Conservation (phyloP, 2,113 vertebrate species). For the Eublepharis macularius region DNA sequence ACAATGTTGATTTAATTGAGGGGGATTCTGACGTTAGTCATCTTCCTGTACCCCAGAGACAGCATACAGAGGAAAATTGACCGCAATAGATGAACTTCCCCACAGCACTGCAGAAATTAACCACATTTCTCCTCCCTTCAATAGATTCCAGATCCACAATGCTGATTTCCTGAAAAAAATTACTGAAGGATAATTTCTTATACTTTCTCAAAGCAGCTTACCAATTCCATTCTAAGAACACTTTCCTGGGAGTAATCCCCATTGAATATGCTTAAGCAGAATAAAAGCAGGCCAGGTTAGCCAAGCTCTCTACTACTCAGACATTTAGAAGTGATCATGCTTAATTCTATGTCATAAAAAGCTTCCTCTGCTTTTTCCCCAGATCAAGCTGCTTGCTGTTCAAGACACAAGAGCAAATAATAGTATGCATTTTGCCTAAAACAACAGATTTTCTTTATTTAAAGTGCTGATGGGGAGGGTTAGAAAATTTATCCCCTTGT, state of each 20-base stretch:
- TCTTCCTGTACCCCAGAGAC: slow-evolving; percentile 8
- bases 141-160: background rate
- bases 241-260: too few species aligned
- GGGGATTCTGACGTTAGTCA: slow-evolving; percentile 11
- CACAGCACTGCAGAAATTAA: background rate
- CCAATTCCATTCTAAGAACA: too few species aligned
- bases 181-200: background rate
- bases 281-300: too few species aligned
- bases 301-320: too few species aligned
- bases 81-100: background rate
- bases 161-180: background rate
- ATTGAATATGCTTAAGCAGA: too few species aligned
- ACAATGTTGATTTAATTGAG: slow-evolving; percentile 27
- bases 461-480: background rate
- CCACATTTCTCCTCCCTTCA: slow-evolving; percentile 8
- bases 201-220: background rate
- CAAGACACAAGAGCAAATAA: background rate
- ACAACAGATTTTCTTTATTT: background rate
- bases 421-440: background rate
- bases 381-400: background rate
- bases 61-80: background rate
- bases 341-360: background rate
- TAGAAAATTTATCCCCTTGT: background rate
- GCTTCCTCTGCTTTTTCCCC: background rate
- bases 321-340: too few species aligned